Evolutionary conservation across 2,797 vertebrate species (phyloP).

Genomic region (Tokudaia tokunoshimensis): DNA sequence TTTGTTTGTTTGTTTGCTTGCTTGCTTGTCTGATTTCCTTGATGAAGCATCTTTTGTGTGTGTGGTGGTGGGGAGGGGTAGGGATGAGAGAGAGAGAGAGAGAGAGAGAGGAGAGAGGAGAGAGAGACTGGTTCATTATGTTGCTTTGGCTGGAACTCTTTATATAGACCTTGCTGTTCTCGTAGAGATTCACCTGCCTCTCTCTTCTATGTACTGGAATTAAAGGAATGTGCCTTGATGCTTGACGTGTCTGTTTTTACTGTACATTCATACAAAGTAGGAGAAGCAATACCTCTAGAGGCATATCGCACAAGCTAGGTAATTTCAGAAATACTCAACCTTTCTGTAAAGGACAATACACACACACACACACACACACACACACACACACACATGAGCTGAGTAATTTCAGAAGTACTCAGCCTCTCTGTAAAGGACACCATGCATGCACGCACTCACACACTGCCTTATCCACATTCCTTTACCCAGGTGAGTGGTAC

Average conservation of each 20-base stretch:
- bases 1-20: not conserved
- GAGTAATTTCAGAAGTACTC: not conserved
- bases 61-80: too few relatives aligned
- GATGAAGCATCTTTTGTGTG: not conserved
- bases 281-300: not conserved
- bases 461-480: not conserved
- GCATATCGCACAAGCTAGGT: not conserved
- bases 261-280: not conserved
- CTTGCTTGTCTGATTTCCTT: conserved; percentile 9
- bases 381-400: not conserved
- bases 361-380: not conserved
- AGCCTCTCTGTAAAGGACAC: not conserved
- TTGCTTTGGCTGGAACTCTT: not conserved
- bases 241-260: not conserved
- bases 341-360: not conserved
- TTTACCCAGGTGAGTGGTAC: not conserved
- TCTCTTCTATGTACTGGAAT: not conserved
- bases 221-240: not conserved
- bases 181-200: not conserved
- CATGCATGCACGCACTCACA: not conserved
- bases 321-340: not conserved
- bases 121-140: not conserved
- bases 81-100: too few relatives aligned
- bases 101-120: too few relatives aligned
- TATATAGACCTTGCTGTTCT: not conserved